Percentiles rank a stretch among this genome's conserved stretches.
Evolutionary conservation across 1,140 invertebrate genomes (phyloP).

Genomic region (Branchinecta lynchi): DNA sequence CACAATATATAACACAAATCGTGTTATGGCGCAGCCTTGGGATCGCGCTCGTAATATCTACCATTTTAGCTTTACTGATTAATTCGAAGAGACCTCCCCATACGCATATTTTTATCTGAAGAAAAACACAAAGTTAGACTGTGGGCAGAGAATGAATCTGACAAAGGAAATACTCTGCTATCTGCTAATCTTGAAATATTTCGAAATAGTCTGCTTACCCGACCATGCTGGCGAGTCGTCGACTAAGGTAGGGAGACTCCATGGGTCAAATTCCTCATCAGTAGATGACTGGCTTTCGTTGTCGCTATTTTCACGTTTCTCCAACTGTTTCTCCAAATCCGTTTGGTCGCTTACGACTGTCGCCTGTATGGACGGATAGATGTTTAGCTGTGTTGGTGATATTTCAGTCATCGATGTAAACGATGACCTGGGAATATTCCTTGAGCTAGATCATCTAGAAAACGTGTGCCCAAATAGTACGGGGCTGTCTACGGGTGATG

Average conservation of each 20-base stretch:
- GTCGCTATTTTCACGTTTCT: no score
- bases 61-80: background rate
- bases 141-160: background rate
- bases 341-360: no score
- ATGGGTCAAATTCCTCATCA: constrained; percentile 12
- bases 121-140: background rate
- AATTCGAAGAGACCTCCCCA: background rate
- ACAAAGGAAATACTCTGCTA: background rate
- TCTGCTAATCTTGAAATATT: background rate
- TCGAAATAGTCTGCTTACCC: constrained; percentile 4
- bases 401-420: no score
- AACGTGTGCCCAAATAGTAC: no score
- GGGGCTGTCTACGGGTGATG: no score
- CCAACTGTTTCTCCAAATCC: no score
- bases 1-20: no score
- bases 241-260: constrained; percentile 14
- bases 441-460: no score
- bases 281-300: no score
- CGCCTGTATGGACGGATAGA: no score
- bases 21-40: background rate
- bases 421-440: no score
- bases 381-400: no score
- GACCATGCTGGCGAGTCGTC: constrained; percentile 14
- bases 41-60: background rate
- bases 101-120: background rate